Base-by-base conservation (phyloP, 1,140 invertebrate genomes). In the Euura saliciscinereae region DNA sequence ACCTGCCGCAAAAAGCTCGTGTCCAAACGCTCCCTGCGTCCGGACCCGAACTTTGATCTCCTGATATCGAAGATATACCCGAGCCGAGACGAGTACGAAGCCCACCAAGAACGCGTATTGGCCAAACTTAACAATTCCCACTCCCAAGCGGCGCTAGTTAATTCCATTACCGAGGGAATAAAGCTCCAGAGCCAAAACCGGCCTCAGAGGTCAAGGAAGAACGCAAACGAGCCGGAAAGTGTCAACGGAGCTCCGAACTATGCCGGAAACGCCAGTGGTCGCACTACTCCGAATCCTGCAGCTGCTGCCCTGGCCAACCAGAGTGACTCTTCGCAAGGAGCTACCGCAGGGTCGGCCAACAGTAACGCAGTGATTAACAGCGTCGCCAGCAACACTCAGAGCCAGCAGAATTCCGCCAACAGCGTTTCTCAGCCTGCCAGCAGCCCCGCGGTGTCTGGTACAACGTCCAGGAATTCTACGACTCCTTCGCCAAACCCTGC, bases 1-100 rank as follows among this genome's bases (percentile, higher is more conserved):
- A 99, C 98, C 0, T 99, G 99, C 86, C 91, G 99, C 43, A 99
- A 99, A 83, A 99, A 99, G 86, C 89, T 99, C 6, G 97, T 99
- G 1, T 99, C 98, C 0, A 99, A 99, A 86, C 89, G 99, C 42
- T 99, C 97, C 2, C 86, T 99, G 2, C 89, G 99, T 71, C 96
- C 97, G 0, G 99, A 99, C 89, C 98, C 98, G 5, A 99, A 99
- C 87, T 99, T 99, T 85, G 99, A 99, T 88, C 89, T 97, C 75
- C 86, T 99, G 2, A 99, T 99, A 75, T 97, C 96, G 0, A 99
- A 99, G 88, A 99, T 99, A 67, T 99, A 99, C 86, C 98, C 98
- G 0, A 98, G 95, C 84, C 90, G 98, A 74, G 97, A 99, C 80
- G 97, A 99, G 80, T 99, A 99, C 81, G 98, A 99, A 86, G 97